A percentile compares a stretch with the other conserved stretches of the same genome.
These are phyloP conservation scores for Eristalinus aeneus DNA, from an alignment of 2,888 invertebrate species.

Conservation along the genomic window DNA sequence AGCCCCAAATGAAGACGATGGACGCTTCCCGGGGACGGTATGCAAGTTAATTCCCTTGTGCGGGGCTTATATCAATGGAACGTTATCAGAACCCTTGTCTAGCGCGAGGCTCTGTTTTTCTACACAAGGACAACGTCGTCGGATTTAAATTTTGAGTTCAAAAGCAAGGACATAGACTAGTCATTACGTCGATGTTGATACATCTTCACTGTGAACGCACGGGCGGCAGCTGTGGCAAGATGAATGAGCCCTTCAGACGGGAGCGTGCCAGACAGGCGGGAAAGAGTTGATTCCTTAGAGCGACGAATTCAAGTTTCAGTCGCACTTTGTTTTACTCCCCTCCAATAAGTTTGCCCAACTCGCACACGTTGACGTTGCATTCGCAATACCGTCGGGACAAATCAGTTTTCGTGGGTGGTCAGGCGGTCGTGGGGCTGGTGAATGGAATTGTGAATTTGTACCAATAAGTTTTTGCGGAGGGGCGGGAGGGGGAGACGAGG, in stretches of 20 bases:
- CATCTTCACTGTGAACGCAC: background rate
- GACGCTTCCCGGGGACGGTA: constrained; percentile 44
- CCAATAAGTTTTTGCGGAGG: constrained; percentile 4
- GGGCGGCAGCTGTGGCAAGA: constrained; percentile 46
- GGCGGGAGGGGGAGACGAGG: background rate
- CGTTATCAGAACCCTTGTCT: constrained; percentile 59
- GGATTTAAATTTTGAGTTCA: constrained; percentile 20
- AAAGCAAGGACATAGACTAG: background rate
- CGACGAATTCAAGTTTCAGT: constrained; percentile 24
- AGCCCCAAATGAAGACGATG: constrained; percentile 55
- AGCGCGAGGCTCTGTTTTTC: background rate
- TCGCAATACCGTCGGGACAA: constrained; percentile 36
- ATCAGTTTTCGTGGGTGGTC: constrained; percentile 16
- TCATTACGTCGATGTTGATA: constrained; percentile 18
- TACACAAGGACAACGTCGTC: background rate
- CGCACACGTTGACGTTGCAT: constrained; percentile 10
- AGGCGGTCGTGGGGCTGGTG: background rate
- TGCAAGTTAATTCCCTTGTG: constrained; percentile 59
- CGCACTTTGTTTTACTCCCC: constrained; percentile 14
- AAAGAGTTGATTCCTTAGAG: constrained; percentile 22
- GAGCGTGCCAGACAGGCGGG: background rate
- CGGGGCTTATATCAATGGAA: constrained; percentile 53
- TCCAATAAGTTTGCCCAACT: constrained; percentile 32
- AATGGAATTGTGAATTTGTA: constrained; percentile 10
- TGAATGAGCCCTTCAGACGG: constrained; percentile 33